Percentiles rank a stretch among this genome's conserved stretches.
Evolutionary conservation across 1,140 invertebrate species (phyloP).

Genomic region (Euura lappo): DNA sequence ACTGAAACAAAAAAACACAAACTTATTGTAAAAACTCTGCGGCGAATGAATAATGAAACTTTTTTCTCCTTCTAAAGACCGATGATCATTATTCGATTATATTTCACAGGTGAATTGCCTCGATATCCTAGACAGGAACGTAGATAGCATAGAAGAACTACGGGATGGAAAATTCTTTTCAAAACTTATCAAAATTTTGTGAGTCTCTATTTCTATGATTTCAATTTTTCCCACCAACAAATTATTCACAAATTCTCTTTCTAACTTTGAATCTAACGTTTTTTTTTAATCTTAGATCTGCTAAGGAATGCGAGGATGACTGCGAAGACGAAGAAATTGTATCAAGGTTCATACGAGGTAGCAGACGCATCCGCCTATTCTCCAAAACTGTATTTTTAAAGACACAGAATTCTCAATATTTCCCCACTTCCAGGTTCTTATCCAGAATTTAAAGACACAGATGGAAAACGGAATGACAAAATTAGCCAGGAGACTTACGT

Average conservation of each 20-base stretch:
- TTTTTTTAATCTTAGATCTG: conserved; percentile 20
- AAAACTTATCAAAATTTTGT: conserved; percentile 35
- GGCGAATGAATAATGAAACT: too few relatives aligned
- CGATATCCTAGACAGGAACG: background rate
- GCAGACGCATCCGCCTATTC: background rate
- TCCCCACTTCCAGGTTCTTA: conserved; percentile 44
- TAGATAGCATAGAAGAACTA: conserved; percentile 27
- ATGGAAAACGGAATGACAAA: conserved; percentile 15
- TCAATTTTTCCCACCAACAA: background rate
- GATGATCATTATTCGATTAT: background rate
- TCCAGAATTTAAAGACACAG: conserved; percentile 40
- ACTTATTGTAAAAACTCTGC: background rate
- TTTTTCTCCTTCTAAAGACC: background rate
- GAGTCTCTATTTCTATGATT: conserved; percentile 17
- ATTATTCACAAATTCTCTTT: background rate
- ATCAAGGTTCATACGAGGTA: conserved; percentile 18
- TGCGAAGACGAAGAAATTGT: conserved; percentile 19
- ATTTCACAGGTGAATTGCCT: background rate
- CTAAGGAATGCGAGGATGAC: conserved; percentile 14
- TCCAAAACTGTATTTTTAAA: background rate
- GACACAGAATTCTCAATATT: conserved; percentile 5
- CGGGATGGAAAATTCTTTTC: conserved; percentile 34
- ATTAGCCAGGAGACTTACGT: conserved; percentile 35
- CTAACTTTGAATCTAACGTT: background rate
- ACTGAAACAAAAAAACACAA: background rate